Conservation (phyloP, 1,140 invertebrate genomes). For the Musca domestica region DNA sequence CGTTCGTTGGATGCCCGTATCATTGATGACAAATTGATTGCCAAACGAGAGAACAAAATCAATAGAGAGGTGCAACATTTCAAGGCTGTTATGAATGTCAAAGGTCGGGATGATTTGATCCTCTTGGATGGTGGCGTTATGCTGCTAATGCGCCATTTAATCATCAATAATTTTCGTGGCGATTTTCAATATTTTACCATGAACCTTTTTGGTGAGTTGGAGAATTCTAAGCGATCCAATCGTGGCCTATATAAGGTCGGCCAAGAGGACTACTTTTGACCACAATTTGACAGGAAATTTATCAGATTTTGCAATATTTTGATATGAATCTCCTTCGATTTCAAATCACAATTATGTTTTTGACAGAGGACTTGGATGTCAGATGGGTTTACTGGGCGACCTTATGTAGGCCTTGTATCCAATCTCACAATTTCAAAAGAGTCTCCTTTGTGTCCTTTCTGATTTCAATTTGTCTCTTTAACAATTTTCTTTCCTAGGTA, state of each 20-base stretch:
- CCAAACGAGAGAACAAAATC: slow-evolving; percentile 41
- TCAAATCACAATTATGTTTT: too few relatives aligned
- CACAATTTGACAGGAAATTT: too few relatives aligned
- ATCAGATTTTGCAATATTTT: too few relatives aligned
- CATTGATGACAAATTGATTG: slow-evolving; percentile 38
- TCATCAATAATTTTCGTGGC: slow-evolving; percentile 43
- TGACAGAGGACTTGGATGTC: too few relatives aligned
- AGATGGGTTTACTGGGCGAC: too few relatives aligned
- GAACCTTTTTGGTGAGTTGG: slow-evolving; percentile 38
- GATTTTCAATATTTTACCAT: slow-evolving; percentile 45
- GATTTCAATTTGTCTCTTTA: too few relatives aligned
- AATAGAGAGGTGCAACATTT: slow-evolving; percentile 43
- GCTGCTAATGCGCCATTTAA: slow-evolving; percentile 41
- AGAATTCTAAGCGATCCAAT: background rate
- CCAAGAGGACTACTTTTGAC: too few relatives aligned
- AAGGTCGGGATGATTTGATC: slow-evolving; percentile 43
- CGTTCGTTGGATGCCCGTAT: slow-evolving; percentile 41
- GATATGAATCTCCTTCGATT: too few relatives aligned
- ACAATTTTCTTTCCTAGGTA: slow-evolving; percentile 15
- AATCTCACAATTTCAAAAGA: too few relatives aligned
- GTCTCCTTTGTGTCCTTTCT: too few relatives aligned
- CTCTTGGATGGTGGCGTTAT: slow-evolving; percentile 45
- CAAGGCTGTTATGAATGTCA: slow-evolving; percentile 43
- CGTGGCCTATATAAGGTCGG: too few relatives aligned
- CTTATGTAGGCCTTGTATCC: too few relatives aligned